Evolutionary conservation across 2,888 invertebrate genomes (phyloP).

Genomic region (Dinocampus coccinellae): DNA sequence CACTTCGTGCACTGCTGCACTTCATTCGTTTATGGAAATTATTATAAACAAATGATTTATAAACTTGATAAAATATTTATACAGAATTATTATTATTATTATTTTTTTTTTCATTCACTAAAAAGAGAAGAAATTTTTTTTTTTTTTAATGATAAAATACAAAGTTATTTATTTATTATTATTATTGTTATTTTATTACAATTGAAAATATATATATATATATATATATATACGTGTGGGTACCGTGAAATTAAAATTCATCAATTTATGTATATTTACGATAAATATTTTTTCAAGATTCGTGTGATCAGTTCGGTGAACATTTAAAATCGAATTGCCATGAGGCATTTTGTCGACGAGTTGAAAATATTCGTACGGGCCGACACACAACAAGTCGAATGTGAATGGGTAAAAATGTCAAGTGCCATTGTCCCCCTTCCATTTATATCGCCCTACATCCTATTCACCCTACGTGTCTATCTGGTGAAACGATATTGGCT

Average conservation of each 20-base stretch:
- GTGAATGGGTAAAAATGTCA: conserved; percentile 18
- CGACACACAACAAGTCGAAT: conserved; percentile 21
- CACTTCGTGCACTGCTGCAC: not conserved
- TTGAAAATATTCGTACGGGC: conserved; percentile 20
- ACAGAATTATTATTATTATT: not conserved
- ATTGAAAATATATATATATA: too few relatives aligned
- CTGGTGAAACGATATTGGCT: conserved; percentile 38
- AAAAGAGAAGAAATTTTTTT: not conserved
- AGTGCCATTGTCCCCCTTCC: not conserved
- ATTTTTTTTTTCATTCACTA: not conserved
- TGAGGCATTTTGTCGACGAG: conserved; percentile 2
- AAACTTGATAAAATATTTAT: not conserved
- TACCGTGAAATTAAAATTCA: not conserved
- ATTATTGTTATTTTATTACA: too few relatives aligned
- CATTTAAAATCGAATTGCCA: conserved; percentile 13
- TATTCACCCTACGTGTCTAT: not conserved
- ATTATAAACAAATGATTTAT: conserved; percentile 17
- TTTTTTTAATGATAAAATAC: too few relatives aligned
- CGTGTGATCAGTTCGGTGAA: conserved; percentile 7
- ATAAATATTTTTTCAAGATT: not conserved
- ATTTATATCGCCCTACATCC: not conserved
- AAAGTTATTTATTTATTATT: too few relatives aligned
- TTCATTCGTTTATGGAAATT: conserved; percentile 11
- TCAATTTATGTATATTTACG: not conserved
- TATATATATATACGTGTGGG: too few relatives aligned